These are phyloP conservation scores for Periparus ater DNA, from an alignment of 2,797 vertebrate genomes.

Conservation along the genomic window DNA sequence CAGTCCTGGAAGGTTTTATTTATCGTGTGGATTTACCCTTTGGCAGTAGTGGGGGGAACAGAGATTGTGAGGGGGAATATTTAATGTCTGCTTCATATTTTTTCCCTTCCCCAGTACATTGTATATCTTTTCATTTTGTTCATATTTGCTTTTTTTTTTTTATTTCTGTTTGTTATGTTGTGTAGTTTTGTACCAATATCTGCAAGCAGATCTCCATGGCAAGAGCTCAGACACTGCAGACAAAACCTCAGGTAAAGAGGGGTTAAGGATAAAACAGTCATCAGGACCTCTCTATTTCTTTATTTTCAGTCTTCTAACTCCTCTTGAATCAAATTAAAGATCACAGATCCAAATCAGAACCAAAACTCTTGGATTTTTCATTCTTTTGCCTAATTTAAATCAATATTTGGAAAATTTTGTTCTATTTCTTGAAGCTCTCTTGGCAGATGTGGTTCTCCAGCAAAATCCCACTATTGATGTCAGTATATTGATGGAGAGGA, in stretches of 20 bases:
- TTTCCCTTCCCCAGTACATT: constrained; percentile 47
- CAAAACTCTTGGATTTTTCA: background rate
- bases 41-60: background rate
- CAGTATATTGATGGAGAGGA: background rate
- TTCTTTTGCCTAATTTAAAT: constrained; percentile 37
- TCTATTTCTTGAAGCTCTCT: constrained; percentile 43
- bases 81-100: constrained; percentile 41
- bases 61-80: background rate
- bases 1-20: background rate
- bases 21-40: background rate
- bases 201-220: constrained; percentile 92
- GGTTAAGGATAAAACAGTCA: constrained; percentile 33
- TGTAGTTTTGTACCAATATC: constrained; percentile 94
- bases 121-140: constrained; percentile 69
- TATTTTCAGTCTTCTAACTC: constrained; percentile 10
- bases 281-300: constrained; percentile 17
- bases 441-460: constrained; percentile 53
- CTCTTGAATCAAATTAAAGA: background rate
- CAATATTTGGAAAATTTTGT: constrained; percentile 12
- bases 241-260: constrained; percentile 85
- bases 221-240: constrained; percentile 84
- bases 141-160: constrained; percentile 76
- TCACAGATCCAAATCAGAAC: background rate
- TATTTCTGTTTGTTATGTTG: constrained; percentile 82
- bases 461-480: background rate